Evolutionary conservation across 1,140 invertebrate genomes (phyloP).

Genomic region (Vollenhovia emeryi): DNA sequence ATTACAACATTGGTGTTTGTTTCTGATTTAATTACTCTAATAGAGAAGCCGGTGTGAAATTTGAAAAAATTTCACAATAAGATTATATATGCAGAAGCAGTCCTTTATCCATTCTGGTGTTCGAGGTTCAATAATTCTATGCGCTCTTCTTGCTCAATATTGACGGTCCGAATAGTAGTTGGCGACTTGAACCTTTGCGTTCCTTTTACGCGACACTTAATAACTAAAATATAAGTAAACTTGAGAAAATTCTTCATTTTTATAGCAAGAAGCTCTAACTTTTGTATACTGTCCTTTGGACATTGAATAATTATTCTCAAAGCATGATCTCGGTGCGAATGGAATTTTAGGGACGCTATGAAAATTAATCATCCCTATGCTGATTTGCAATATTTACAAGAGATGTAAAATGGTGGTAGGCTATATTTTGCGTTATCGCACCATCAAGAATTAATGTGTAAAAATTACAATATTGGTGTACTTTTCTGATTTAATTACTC

Average conservation of each 20-base stretch:
- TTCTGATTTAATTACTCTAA: not conserved
- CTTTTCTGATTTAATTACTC: not conserved
- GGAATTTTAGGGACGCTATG: not conserved
- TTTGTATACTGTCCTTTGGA: not conserved
- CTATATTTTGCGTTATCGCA: not conserved
- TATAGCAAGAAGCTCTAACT: not conserved
- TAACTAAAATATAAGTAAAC: not conserved
- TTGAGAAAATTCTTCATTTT: not conserved
- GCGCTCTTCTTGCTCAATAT: no score
- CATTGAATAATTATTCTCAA: not conserved
- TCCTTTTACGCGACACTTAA: not conserved
- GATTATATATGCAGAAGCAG: constrained; percentile 3
- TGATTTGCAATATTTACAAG: not conserved
- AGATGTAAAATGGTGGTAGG: not conserved
- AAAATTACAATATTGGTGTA: not conserved
- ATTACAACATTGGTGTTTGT: not conserved
- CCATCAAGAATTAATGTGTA: not conserved
- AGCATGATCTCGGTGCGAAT: not conserved
- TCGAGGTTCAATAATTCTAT: not conserved
- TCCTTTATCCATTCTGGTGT: constrained; percentile 22
- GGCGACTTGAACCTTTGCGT: not conserved
- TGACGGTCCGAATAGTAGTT: no score
- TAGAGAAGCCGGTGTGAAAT: not conserved
- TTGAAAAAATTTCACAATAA: constrained; percentile 7
- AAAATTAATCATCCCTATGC: not conserved